Conservation (phyloP, 2,113 vertebrate species). For the Monopterus albus region DNA sequence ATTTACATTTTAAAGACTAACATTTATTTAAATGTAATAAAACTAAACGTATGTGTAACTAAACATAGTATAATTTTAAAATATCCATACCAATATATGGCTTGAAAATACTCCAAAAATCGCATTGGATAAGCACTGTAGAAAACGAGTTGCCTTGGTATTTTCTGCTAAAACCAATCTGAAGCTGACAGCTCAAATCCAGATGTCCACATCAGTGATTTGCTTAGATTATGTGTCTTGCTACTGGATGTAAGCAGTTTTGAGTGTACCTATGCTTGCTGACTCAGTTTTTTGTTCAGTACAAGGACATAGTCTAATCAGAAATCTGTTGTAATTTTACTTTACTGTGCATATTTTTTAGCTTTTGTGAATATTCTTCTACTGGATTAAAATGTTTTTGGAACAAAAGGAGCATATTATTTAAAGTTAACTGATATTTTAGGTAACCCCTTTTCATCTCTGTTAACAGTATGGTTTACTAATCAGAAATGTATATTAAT, state of each 20-base stretch:
- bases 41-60: not conserved
- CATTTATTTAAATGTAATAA: not conserved
- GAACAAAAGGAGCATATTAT: not conserved
- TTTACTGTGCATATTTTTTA: constrained; percentile 12
- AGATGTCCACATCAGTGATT: constrained; percentile 24
- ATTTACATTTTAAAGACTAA: not conserved
- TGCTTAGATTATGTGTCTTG: constrained; percentile 27
- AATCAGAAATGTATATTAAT: constrained; percentile 18
- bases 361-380: not conserved
- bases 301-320: constrained; percentile 29
- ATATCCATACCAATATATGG: not conserved
- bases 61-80: too few species aligned
- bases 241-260: constrained; percentile 27
- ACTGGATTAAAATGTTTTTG: not conserved
- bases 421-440: constrained; percentile 8
- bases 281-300: constrained; percentile 43
- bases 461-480: not conserved
- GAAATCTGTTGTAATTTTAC: constrained; percentile 11
- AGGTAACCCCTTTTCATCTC: constrained; percentile 3
- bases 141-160: constrained; percentile 3
- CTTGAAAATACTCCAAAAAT: constrained; percentile 3
- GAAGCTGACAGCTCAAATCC: constrained; percentile 9
- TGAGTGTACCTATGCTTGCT: not conserved
- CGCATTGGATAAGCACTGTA: not conserved
- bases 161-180: constrained; percentile 3